Evolutionary conservation across 1,140 invertebrate species (phyloP).

Genomic region (Drosophila aff.): DNA sequence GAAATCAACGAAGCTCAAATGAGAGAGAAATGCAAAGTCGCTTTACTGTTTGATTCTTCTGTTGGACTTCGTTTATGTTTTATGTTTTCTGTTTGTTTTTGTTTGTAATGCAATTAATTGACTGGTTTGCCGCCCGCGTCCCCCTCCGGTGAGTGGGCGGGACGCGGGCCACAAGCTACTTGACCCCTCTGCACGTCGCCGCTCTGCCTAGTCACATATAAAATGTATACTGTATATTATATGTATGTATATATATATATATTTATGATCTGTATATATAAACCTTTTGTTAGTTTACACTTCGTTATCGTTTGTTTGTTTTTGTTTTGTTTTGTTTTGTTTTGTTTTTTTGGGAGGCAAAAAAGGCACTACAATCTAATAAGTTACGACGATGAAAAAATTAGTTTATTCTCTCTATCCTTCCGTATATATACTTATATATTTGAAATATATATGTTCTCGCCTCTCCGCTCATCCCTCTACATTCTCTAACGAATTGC

Average conservation of each 20-base stretch:
- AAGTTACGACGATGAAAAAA: constrained; percentile 70
- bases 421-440: constrained; percentile 28
- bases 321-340: constrained; percentile 31
- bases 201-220: constrained; percentile 35
- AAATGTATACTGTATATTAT: constrained; percentile 39
- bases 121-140: constrained; percentile 50
- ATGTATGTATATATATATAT: constrained; percentile 44
- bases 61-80: constrained; percentile 12
- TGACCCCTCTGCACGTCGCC: constrained; percentile 8
- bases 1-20: constrained; percentile 28
- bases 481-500: constrained; percentile 31
- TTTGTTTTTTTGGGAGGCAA: constrained; percentile 66
- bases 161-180: constrained; percentile 11
- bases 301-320: constrained; percentile 40
- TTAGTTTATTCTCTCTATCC: constrained; percentile 41
- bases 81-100: constrained; percentile 13
- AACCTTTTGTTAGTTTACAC: constrained; percentile 62
- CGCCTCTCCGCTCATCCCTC: constrained; percentile 18
- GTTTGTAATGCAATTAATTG: constrained; percentile 68
- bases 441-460: constrained; percentile 36
- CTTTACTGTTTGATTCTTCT: constrained; percentile 9
- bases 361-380: constrained; percentile 84
- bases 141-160: neutral
- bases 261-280: constrained; percentile 60
- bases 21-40: constrained; percentile 29